These are phyloP conservation scores for Pantelozetes paolii DNA, from an alignment of 2,888 invertebrate species.

Conservation along the genomic window DNA sequence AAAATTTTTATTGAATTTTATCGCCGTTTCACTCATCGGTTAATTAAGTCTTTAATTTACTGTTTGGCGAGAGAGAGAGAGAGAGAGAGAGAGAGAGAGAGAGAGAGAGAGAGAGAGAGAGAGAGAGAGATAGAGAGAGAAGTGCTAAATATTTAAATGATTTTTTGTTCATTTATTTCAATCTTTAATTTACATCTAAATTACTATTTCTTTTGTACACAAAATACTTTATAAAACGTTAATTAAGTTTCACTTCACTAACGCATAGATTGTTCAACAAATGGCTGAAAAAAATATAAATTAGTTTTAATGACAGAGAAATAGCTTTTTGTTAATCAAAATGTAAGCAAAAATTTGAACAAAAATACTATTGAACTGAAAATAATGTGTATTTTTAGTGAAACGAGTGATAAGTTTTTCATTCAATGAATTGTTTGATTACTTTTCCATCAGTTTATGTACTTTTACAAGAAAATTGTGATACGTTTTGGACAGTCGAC, in stretches of 20 bases:
- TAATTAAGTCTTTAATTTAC: slow-evolving; percentile 12
- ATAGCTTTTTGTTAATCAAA: background rate
- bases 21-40: background rate
- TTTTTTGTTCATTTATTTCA: slow-evolving; percentile 3
- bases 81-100: too few species aligned
- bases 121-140: too few species aligned
- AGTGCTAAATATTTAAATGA: slow-evolving; percentile 4
- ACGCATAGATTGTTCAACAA: background rate
- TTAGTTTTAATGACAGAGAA: background rate
- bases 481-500: background rate
- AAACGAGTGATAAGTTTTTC: background rate
- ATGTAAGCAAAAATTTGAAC: background rate
- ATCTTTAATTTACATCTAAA: slow-evolving; percentile 17
- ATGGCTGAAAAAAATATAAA: background rate
- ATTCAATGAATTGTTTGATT: too few species aligned
- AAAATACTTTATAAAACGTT: background rate
- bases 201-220: background rate
- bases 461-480: background rate
- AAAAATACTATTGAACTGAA: background rate
- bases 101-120: too few species aligned
- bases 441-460: background rate
- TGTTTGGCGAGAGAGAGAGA: too few species aligned
- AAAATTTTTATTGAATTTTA: background rate
- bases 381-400: background rate
- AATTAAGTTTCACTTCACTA: background rate